phyloP scores from a whole-genome alignment of 1,140 invertebrate species.

The Lucilia sericata region DNA sequence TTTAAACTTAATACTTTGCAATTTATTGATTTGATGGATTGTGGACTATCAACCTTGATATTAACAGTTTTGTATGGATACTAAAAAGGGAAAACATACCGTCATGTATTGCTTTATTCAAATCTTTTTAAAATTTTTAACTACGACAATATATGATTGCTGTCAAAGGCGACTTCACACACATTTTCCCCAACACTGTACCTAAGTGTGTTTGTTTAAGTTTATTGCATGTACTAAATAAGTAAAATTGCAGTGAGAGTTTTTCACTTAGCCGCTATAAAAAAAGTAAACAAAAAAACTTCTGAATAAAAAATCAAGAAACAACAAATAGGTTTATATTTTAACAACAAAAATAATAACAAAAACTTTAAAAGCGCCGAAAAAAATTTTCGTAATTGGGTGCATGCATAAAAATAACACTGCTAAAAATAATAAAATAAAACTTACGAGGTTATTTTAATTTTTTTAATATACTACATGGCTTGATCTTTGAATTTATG shows the following conservation, averaged over 20 bases:
- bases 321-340: conserved; percentile 11
- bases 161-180: too few relatives aligned
- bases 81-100: too few relatives aligned
- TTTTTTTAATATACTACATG: too few relatives aligned
- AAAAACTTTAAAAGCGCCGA: background rate
- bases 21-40: too few relatives aligned
- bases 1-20: too few relatives aligned
- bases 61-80: too few relatives aligned
- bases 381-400: background rate
- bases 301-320: background rate
- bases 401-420: conserved; percentile 25
- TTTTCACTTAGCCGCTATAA: conserved; percentile 52
- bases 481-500: too few relatives aligned
- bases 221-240: conserved; percentile 57
- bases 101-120: too few relatives aligned
- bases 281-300: conserved; percentile 20
- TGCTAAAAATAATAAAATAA: background rate
- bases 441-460: background rate
- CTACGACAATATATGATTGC: too few relatives aligned
- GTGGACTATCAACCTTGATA: too few relatives aligned
- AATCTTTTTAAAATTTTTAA: too few relatives aligned
- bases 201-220: background rate
- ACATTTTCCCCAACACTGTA: too few relatives aligned
- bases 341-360: conserved; percentile 15
- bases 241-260: conserved; percentile 66